Evolutionary conservation across 2,888 invertebrate species (phyloP), one percentile per base, ranked within the genome.

Genomic region (Tethea ocularis): DNA sequence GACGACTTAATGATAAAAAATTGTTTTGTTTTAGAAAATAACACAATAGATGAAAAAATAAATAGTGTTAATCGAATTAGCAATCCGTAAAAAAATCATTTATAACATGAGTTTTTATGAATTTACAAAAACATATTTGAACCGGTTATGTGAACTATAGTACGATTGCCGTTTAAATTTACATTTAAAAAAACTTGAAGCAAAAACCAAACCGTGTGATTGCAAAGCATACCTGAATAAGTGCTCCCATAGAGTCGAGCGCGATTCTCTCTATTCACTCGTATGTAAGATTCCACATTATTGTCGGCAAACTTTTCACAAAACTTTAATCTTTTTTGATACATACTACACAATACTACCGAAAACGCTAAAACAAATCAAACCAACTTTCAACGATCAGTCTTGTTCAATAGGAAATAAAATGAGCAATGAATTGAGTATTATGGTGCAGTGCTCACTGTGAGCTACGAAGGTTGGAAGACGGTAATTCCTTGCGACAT

Each of bases 251-350:
- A 66, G 57, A 61, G 67, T 61, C 60, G 33, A 33, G 33, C 33
- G 4, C 33, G 66, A 60, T 57, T 51, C 59, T 51, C 64, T 58
- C 54, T 57, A 58, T 52, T 62, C 58, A 56, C 10, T 46, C 20
- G 46, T 46, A 46, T 68, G 51, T 70, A 72, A n/a, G 56, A 38
- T 52, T 60, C 57, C n/a, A 66, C 66, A 63, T 73, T 71, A 23
- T 69, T 66, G 51, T 78, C 69, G 20, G 69, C 72, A 80, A 79
- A 82, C 72, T 77, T 80, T 64, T 78, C 80, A 77, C 83, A 82
- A 41, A 71, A 57, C 57, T 71, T 68, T 17, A 63, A 13, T 57
- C 33, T 57, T 63, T 59, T 72, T 26, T 64, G 64, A 57, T 52
- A 33, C 74, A 75, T 72, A 60, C 33, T 33, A 4, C 64, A 51